phyloP scores from a whole-genome alignment of 2,888 invertebrate species.

The Glyphotaelius pellucidus region DNA sequence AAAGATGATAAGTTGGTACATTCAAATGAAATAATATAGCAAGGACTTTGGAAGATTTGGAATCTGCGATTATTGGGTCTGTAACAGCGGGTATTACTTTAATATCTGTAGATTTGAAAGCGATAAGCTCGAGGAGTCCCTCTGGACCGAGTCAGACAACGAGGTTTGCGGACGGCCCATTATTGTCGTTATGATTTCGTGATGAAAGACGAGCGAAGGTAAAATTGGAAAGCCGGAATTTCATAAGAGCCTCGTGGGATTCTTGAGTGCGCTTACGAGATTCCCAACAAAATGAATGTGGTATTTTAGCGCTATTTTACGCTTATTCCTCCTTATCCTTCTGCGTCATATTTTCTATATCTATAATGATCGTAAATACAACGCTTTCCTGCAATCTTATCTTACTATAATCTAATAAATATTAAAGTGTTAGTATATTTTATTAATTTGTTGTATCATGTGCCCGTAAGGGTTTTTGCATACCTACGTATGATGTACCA shows the following conservation, averaged over 20 bases:
- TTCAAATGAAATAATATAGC: not conserved
- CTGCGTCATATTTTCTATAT: too few species aligned
- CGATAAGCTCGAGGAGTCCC: not conserved
- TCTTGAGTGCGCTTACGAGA: not conserved
- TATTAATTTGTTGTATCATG: too few species aligned
- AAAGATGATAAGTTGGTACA: not conserved
- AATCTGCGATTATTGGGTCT: not conserved
- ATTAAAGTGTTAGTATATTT: too few species aligned
- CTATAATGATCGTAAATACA: too few species aligned
- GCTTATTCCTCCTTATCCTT: too few species aligned
- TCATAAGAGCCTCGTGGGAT: not conserved
- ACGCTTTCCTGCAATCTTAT: too few species aligned
- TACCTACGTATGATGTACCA: too few species aligned
- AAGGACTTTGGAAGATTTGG: not conserved
- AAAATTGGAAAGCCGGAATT: not conserved
- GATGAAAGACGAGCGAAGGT: not conserved
- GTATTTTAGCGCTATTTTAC: not conserved
- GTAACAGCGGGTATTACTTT: not conserved
- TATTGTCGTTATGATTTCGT: not conserved
- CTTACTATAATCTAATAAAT: too few species aligned
- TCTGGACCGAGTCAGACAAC: not conserved
- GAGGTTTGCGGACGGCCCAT: not conserved
- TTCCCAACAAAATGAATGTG: not conserved
- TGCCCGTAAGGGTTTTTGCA: too few species aligned
- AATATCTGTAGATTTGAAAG: not conserved